Base-by-base conservation (phyloP, 2,113 vertebrate genomes). In the Sinocyclocheilus anophthalmus region DNA sequence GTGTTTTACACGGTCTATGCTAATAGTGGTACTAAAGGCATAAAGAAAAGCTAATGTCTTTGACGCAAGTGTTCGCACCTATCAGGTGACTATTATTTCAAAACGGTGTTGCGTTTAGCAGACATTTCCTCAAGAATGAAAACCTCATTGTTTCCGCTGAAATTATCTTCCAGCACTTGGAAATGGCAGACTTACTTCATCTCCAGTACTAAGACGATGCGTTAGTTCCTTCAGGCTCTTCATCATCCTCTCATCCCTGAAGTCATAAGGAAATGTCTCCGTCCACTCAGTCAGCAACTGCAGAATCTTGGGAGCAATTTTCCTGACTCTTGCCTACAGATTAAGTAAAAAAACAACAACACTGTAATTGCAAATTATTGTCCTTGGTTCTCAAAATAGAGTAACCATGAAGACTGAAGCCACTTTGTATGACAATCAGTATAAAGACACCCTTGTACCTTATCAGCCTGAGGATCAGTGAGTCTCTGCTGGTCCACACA, bases 201-300 rank as follows among this genome's bases (percentile, higher is more conserved):
- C 97, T 0, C 95, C 94, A 6, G 89, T 94, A 90, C 95, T 90
- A 83, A 99, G 94, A 42, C 94, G 94, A 80, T 97, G 96, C 11
- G 96, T 96, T 85, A 98, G 84, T 42, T 98, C 96, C 91, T 97
- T 98, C 72, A 99, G 92, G 88, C 96, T 97, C 73, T 95, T 94
- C 97, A 98, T 98, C 96, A 96, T 97, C 85, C 96, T 92, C 92
- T 98, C 96, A 75, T 99, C 98, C 85, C 96, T 93, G 90, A 98
- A 99, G 92, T 98, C 98, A 0, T 97, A 97, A 0, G 97, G 96
- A 91, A 99, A 98, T 0, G 96, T 99, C 87, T 98, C 97, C 0
- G 96, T 98, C 98, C 98, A 99, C 88, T 99, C 97, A 0, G 95
- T 95, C 87, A 99, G 90, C 85, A 99, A 87, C 89, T 98, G 97